A percentile compares a stretch with the other conserved stretches of the same genome.
These are phyloP conservation scores for Leptinotarsa peninsularis DNA, from an alignment of 2,888 invertebrate genomes.

Conservation along the genomic window DNA sequence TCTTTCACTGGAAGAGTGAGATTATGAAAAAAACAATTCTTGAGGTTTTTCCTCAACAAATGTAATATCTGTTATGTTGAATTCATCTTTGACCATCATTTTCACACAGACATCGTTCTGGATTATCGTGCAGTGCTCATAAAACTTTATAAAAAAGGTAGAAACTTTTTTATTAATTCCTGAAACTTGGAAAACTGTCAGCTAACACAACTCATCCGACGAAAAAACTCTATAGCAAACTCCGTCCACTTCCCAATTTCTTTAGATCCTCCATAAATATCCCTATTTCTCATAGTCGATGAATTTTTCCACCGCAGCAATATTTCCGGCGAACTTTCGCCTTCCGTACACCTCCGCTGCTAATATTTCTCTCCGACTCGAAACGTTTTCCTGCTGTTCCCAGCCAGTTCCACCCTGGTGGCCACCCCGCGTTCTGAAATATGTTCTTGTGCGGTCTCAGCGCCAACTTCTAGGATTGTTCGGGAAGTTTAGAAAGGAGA, in stretches of 20 bases:
- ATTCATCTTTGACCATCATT: too few relatives aligned
- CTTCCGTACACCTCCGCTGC: conserved; percentile 21
- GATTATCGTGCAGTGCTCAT: too few relatives aligned
- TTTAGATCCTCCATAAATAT: conserved; percentile 1
- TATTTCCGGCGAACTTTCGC: conserved; percentile 23
- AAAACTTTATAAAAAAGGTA: too few relatives aligned
- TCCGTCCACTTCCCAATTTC: neutral
- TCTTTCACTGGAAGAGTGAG: too few relatives aligned
- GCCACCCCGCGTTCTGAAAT: conserved; percentile 29
- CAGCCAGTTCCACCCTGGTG: conserved; percentile 33
- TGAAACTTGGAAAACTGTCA: neutral
- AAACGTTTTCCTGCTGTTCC: conserved; percentile 14
- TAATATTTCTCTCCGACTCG: conserved; percentile 26
- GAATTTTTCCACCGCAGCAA: conserved; percentile 24
- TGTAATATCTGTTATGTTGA: too few relatives aligned
- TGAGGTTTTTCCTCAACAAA: too few relatives aligned
- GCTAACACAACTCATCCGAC: neutral
- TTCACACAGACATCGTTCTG: too few relatives aligned
- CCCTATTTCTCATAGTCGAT: conserved; percentile 17
- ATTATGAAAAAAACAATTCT: too few relatives aligned
- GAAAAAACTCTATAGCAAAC: neutral
- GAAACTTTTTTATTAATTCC: too few relatives aligned
- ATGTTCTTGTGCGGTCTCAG: conserved; percentile 17
- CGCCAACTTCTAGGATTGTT: conserved; percentile 28
- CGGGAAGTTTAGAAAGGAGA: conserved; percentile 23